Percentiles rank a stretch among this genome's conserved stretches.
These are phyloP conservation scores for Luidia sarsii DNA, from an alignment of 53 echinoderm and acorn worm genomes.

Conservation along the genomic window DNA sequence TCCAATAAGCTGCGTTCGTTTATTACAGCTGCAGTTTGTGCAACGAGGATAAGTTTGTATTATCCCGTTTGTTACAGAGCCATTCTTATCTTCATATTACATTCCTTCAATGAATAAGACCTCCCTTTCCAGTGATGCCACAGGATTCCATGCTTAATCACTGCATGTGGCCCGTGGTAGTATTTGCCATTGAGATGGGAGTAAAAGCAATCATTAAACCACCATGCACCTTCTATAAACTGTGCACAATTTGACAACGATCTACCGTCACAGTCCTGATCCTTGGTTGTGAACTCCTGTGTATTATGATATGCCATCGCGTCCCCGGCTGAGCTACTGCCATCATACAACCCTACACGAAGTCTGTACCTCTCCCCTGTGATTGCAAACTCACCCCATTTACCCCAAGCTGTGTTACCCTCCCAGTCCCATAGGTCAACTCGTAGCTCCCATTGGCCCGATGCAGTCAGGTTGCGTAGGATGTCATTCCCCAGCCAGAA, in stretches of 20 bases:
- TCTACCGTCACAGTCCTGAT: slow-evolving; percentile 5
- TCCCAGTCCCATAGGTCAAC: slow-evolving; percentile 2
- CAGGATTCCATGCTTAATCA: too few relatives aligned
- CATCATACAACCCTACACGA: not conserved
- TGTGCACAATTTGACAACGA: not conserved
- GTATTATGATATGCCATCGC: not conserved
- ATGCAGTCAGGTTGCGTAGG: slow-evolving; percentile 5
- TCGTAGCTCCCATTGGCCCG: slow-evolving; percentile 10
- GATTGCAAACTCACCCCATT: not conserved
- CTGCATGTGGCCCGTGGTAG: too few relatives aligned
- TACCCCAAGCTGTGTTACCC: not conserved
- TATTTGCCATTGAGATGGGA: not conserved
- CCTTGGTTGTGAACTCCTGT: slow-evolving; percentile 1
- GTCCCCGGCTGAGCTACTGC: not conserved
- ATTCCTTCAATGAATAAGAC: too few relatives aligned
- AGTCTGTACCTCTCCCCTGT: slow-evolving; percentile 7
- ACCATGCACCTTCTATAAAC: slow-evolving; percentile 13
- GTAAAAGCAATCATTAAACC: not conserved
- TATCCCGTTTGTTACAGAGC: too few relatives aligned
- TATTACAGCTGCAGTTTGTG: too few relatives aligned
- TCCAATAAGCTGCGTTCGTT: too few relatives aligned
- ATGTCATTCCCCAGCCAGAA: slow-evolving; percentile 29
- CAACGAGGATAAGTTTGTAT: too few relatives aligned
- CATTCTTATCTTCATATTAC: too few relatives aligned
- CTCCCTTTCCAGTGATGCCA: too few relatives aligned